These are phyloP conservation scores for Paradisaea rubra DNA, from an alignment of 2,113 vertebrate genomes.

Conservation along the genomic window DNA sequence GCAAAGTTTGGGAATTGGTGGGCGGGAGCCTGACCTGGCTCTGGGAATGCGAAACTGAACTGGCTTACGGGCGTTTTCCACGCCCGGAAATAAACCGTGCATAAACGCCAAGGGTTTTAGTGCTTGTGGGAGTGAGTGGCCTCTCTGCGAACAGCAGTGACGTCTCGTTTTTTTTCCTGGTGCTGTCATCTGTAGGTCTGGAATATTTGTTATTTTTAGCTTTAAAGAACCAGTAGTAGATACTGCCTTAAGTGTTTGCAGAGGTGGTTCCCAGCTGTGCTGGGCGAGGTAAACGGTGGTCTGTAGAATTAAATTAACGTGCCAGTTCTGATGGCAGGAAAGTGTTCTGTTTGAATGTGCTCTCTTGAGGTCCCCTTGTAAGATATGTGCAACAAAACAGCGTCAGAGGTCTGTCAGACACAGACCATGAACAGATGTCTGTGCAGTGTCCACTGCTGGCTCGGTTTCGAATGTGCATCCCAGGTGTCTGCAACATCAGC, in stretches of 20 bases:
- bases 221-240: background rate
- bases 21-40: background rate
- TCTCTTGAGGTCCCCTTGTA: background rate
- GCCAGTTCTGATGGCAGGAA: background rate
- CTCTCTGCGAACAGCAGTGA: background rate
- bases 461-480: background rate
- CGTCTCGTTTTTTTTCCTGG: rapidly evolving
- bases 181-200: background rate
- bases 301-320: background rate
- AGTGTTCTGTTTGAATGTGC: background rate
- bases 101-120: background rate
- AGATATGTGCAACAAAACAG: rapidly evolving
- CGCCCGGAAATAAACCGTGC: background rate
- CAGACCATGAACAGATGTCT: rapidly evolving
- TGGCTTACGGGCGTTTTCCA: rapidly evolving
- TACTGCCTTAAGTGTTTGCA: background rate
- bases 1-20: background rate
- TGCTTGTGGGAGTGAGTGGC: background rate
- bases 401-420: background rate
- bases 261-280: too few relatives aligned
- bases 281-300: background rate
- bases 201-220: background rate
- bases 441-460: background rate
- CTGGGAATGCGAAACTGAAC: background rate
- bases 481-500: background rate